These are phyloP conservation scores for Plutomurus gul DNA, from an alignment of 1,140 invertebrate genomes.

Conservation along the genomic window DNA sequence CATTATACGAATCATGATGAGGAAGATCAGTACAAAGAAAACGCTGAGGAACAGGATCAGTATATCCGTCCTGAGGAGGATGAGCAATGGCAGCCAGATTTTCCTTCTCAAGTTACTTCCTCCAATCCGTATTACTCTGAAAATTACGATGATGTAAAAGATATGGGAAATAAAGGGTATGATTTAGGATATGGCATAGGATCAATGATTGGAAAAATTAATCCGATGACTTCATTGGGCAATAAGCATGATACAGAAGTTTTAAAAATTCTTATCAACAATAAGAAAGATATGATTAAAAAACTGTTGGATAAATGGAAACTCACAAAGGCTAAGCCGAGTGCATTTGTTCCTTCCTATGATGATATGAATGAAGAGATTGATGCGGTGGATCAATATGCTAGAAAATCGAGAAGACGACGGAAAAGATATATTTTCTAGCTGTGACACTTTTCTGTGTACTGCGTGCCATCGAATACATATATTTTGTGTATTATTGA, in stretches of 20 bases:
- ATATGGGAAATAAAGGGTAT: not conserved
- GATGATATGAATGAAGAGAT: not conserved
- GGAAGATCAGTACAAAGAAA: not conserved
- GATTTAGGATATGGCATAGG: not conserved
- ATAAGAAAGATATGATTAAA: constrained; percentile 30
- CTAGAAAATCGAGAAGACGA: not conserved
- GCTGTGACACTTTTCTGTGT: not conserved
- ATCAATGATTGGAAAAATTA: not conserved
- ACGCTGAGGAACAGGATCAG: not conserved
- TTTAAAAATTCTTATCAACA: constrained; percentile 33
- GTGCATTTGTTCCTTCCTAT: not conserved
- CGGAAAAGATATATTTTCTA: not conserved
- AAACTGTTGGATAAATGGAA: constrained; percentile 34
- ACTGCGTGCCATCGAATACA: not conserved
- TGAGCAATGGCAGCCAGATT: not conserved
- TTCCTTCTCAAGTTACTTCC: not conserved
- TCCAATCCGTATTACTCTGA: not conserved
- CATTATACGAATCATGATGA: too few relatives aligned
- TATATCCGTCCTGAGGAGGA: not conserved
- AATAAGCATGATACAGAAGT: constrained; percentile 34
- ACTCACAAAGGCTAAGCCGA: not conserved
- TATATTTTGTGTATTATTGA: too few relatives aligned
- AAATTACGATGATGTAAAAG: not conserved
- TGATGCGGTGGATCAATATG: not conserved
- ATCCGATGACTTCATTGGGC: not conserved